Percentiles rank a stretch among this genome's conserved stretches.
These are phyloP conservation scores for Pachypanchax playfairii DNA, from an alignment of 2,113 vertebrate species.

Conservation along the genomic window DNA sequence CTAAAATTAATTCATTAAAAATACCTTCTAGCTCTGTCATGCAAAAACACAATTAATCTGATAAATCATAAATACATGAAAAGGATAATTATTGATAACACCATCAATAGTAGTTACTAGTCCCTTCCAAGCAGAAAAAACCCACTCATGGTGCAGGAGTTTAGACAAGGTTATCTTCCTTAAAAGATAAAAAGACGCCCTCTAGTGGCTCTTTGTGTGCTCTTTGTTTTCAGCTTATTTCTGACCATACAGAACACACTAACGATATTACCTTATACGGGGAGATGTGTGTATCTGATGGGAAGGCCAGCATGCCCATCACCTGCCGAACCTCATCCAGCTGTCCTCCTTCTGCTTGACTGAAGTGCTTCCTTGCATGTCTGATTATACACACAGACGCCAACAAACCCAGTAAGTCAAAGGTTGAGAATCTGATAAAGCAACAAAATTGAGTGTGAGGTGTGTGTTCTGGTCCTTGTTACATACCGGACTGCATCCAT, in stretches of 20 bases:
- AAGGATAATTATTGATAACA: too few relatives aligned
- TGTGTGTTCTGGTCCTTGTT: slow-evolving; percentile 1
- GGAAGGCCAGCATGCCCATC: slow-evolving; percentile 99
- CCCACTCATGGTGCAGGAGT: too few relatives aligned
- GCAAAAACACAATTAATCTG: too few relatives aligned
- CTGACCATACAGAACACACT: too few relatives aligned
- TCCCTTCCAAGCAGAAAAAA: not conserved
- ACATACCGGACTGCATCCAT: slow-evolving; percentile 96
- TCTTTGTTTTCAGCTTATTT: not conserved
- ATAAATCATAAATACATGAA: too few relatives aligned
- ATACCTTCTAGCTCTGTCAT: too few relatives aligned
- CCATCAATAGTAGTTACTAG: too few relatives aligned
- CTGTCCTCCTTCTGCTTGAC: slow-evolving; percentile 96
- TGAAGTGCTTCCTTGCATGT: slow-evolving; percentile 98
- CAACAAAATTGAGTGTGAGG: not conserved
- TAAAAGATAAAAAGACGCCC: not conserved
- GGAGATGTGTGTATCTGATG: slow-evolving; percentile 97
- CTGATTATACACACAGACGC: slow-evolving; percentile 72
- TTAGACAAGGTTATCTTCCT: not conserved
- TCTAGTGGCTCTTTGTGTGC: not conserved
- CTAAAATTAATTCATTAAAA: too few relatives aligned
- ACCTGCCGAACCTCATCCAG: slow-evolving; percentile 97
- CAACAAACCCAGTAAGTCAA: not conserved
- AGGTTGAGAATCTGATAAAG: not conserved
- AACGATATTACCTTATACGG: slow-evolving; percentile 91